Evolutionary conservation across 2,797 vertebrate species (phyloP), one percentile per base, ranked within the genome.

Genomic region (Telmatherina bonti): DNA sequence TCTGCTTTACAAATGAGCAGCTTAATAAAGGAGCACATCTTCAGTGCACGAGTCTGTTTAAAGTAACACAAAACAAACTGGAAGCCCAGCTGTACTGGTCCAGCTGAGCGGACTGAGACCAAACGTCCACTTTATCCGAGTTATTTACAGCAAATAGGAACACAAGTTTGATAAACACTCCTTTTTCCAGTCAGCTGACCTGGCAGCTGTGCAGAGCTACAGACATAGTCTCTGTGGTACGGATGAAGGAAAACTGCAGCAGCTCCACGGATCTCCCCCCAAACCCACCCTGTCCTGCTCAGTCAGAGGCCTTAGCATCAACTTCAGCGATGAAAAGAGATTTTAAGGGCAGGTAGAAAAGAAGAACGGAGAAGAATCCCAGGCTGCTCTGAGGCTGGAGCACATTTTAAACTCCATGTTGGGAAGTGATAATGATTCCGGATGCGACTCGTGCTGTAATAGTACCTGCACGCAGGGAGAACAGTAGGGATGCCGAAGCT

Each of bases 401-500:
- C 47, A 79, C 75, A 85, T 79, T 81, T 78, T 72, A 65, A 85
- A 78, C 60, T 72, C 53, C 79, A 71, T 62, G 66, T 78, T 70
- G 85, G 2, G 78, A 75, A 65, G 82, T 69, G 79, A 76, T 81
- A 85, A 88, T 76, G 85, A 84, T 55, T 77, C 66, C 61, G 62
- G 84, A 83, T 82, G 66, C 68, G 72, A 55, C 69, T 68, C 68
- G 7, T 62, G 78, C 82, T 68, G 53, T 74, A 78, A 81, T 55
- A 58, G 80, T 58, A 82, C 72, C 78, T 84, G 78, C 90, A 84
- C 59, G 74, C 83, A 72, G 85, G 58, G 79, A 76, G 71, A 81
- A 72, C 79, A 67, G 85, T 59, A 12, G 81, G 87, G 77, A 88
- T 56, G 82, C 83, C 79, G 79, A 60, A 80, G 83, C 80, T 87